A percentile compares a stretch with the other conserved stretches of the same genome.
phyloP scores from a whole-genome alignment of 37 sponge, comb jelly and placozoan genomes.

The Petrosia ficiformis region DNA sequence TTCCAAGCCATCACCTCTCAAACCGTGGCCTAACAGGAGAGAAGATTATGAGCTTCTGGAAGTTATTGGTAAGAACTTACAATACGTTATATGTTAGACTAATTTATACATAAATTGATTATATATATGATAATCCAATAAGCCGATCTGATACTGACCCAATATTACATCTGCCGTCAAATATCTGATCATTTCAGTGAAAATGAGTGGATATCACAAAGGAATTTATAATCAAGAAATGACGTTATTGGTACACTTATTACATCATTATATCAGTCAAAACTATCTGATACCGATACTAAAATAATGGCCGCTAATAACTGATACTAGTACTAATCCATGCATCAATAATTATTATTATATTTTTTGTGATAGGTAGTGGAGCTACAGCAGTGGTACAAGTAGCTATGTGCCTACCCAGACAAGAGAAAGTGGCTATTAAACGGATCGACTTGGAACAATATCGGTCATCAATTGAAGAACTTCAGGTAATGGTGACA shows the following conservation, averaged over 20 bases:
- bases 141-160: too few species aligned
- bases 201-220: too few species aligned
- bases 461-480: slow-evolving; percentile 77
- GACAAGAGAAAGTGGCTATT: slow-evolving; percentile 77
- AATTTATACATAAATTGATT: too few species aligned
- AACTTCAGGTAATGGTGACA: slow-evolving; percentile 71
- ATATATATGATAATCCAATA: neutral
- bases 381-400: slow-evolving; percentile 86
- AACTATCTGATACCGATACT: too few species aligned
- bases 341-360: neutral
- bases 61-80: slow-evolving; percentile 45
- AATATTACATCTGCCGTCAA: too few species aligned
- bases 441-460: slow-evolving; percentile 95
- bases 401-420: slow-evolving; percentile 70
- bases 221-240: too few species aligned
- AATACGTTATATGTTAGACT: neutral
- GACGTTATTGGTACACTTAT: too few species aligned
- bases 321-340: too few species aligned
- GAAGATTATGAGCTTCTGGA: slow-evolving; percentile 80
- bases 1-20: neutral
- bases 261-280: too few species aligned
- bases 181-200: too few species aligned
- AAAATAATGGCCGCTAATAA: too few species aligned
- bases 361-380: slow-evolving; percentile 50
- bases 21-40: slow-evolving; percentile 70